Evolutionary conservation across 2,888 invertebrate genomes (phyloP), one percentile per base, ranked within the genome.

Genomic region (Agrochola macilenta): DNA sequence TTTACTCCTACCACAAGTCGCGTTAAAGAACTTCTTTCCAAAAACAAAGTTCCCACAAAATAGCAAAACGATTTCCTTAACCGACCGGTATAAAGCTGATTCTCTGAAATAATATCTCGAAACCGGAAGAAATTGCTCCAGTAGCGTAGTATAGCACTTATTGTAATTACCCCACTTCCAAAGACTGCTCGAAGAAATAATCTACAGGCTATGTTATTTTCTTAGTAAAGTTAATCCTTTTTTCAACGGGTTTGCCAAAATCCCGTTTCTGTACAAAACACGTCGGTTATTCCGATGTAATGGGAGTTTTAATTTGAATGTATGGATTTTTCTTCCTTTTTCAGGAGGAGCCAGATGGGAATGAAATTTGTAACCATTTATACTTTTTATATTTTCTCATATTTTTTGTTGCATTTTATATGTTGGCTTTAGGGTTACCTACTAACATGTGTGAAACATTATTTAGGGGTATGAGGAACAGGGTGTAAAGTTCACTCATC

Each of bases 281-380:
- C 26, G 26, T 7, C 20, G 49, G 46, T 69, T 30, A 57, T 68
- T 7, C n/a, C 17, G 1, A 39, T 57, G 49, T 52, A 58, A 75
- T 69, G 52, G 63, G 52, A 5, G 12, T 58, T 60, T 69, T 69
- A 82, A 82, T 82, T n/a, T 76, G 20, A 76, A 81, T 81, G 69
- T 81, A 69, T 60, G 2, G 52, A 5, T 14, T 64, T 64, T 64
- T 61, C 23, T 23, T 5, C 60, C 54, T 23, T 46, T 58, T 57
- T 39, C n/a, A 7, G 49, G 49, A 23, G 46, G 14, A 39, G 2
- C 20, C 17, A 52, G n/a, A 52, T 64, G 14, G 20, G n/a, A 57
- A 80, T 74, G n/a, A 35, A 52, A 35, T 74, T 81, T 26, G 52
- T 23, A 81, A 75, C 49, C 74, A 81, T 75, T 58, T 52, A 52